Base-by-base conservation (phyloP, 2,888 invertebrate genomes). In the Trachelus stipa region DNA sequence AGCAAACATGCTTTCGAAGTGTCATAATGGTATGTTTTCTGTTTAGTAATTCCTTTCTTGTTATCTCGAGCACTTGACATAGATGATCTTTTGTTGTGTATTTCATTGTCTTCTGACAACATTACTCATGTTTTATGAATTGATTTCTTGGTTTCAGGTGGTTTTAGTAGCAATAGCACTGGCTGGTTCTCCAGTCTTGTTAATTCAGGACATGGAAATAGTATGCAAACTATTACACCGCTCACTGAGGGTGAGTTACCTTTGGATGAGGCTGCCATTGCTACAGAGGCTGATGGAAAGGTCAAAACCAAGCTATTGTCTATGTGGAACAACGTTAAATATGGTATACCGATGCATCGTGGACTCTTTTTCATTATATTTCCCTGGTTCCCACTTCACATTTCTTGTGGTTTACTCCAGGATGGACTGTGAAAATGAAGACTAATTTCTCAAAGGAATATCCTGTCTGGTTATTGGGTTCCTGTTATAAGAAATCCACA, bases 261-360 rank as follows among this genome's bases (percentile, higher is more conserved):
- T 33, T 76, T 87, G 80, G 87, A 89, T 73, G 90, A 90, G 75
- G 80, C 86, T 3, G 83, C 80, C 0, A 83, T 85, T 12, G 82
- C 84, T 23, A 88, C 92, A 33, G 95, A 95, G 88, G 93, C 94
- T 78, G 95, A 95, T 90, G 94, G 94, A 87, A 96, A 95, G 92
- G 95, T 97, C 83, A 97, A 97, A 91, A 96, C 96, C 35, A 95
- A 96, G 82, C 91, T 98, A 76, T 92, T 97, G 87, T 96, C 97
- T 69, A 96, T 97, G 94, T 97, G 97, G 97, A 97, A 97, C 91
- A 97, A 97, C 92, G 95, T 98, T 79, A 97, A 97, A 92, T 97
- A 97, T 92, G 97, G 96, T 93, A 91, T 89, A 92, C 89, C 79
- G 75, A 35, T 79, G 76, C 78, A 79, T 80, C 77, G 68, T 78